phyloP scores from a whole-genome alignment of 2,113 vertebrate genomes.

The Hippocampus mohnikei region DNA sequence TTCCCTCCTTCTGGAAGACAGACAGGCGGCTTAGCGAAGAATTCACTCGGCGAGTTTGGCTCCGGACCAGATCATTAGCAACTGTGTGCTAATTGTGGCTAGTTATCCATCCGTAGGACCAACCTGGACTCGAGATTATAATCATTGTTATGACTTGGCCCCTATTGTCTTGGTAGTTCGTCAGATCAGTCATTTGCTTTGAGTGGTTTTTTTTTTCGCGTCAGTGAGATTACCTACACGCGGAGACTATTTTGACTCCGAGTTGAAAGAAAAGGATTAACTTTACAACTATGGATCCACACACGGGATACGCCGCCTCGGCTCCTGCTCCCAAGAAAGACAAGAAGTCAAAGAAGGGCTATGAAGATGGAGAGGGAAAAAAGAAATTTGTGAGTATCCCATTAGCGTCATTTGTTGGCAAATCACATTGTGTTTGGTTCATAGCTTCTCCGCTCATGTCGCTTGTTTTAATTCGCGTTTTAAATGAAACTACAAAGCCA shows the following conservation, averaged over 20 bases:
- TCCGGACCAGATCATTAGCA: conserved; percentile 52
- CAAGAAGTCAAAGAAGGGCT: conserved; percentile 75
- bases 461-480: conserved; percentile 15
- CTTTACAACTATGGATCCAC: conserved; percentile 66
- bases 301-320: conserved; percentile 64
- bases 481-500: conserved; percentile 19
- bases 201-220: background rate
- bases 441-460: background rate
- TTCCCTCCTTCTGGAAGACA: conserved; percentile 71
- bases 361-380: conserved; percentile 73
- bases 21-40: conserved; percentile 36
- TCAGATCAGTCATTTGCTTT: background rate
- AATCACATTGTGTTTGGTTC: background rate
- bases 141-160: background rate
- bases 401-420: background rate
- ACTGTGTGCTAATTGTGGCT: conserved; percentile 54
- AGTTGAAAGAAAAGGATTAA: conserved; percentile 39
- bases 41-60: conserved; percentile 37
- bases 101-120: conserved; percentile 41
- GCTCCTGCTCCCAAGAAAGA: conserved; percentile 70
- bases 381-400: conserved; percentile 78
- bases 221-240: conserved; percentile 12
- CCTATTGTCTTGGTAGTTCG: background rate
- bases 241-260: conserved; percentile 27
- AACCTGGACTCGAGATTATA: conserved; percentile 22